phyloP scores from a whole-genome alignment of 2,888 invertebrate species.

The Platerodrilus igneus region DNA sequence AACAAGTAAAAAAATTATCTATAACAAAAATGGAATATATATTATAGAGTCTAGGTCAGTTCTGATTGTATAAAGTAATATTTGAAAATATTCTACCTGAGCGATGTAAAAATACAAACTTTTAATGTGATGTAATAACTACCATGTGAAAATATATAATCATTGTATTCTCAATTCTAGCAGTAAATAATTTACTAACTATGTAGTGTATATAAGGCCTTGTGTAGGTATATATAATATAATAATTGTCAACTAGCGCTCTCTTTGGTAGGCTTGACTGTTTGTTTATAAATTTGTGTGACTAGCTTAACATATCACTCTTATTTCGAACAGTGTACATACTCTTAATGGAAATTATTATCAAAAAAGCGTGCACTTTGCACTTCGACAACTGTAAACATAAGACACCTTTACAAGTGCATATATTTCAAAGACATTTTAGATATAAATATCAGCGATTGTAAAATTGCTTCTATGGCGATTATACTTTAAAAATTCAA shows the following conservation, averaged over 20 bases:
- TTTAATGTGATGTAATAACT: conserved; percentile 18
- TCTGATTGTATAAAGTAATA: conserved; percentile 21
- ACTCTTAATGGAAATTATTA: too few species aligned
- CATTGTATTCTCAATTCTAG: conserved; percentile 17
- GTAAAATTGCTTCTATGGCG: too few species aligned
- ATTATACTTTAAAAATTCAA: too few species aligned
- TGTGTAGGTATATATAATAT: conserved; percentile 22
- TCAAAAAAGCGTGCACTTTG: too few species aligned
- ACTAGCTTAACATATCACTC: conserved; percentile 38
- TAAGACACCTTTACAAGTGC: too few species aligned
- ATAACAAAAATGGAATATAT: conserved; percentile 20
- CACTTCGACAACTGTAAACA: too few species aligned
- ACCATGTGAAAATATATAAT: conserved; percentile 29
- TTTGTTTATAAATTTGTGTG: conserved; percentile 30
- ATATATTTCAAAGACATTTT: too few species aligned
- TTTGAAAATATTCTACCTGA: conserved; percentile 34
- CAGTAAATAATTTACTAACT: conserved; percentile 16
- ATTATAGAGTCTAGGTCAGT: conserved; percentile 23
- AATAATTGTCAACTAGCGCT: conserved; percentile 25
- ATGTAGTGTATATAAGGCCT: conserved; percentile 26
- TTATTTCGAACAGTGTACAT: conserved; percentile 15
- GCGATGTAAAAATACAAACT: conserved; percentile 36
- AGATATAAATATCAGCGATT: too few species aligned
- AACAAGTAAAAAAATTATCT: conserved; percentile 25
- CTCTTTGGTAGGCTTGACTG: conserved; percentile 33